Conservation (phyloP, 2,797 vertebrate species). For the Acanthurus tractus region DNA sequence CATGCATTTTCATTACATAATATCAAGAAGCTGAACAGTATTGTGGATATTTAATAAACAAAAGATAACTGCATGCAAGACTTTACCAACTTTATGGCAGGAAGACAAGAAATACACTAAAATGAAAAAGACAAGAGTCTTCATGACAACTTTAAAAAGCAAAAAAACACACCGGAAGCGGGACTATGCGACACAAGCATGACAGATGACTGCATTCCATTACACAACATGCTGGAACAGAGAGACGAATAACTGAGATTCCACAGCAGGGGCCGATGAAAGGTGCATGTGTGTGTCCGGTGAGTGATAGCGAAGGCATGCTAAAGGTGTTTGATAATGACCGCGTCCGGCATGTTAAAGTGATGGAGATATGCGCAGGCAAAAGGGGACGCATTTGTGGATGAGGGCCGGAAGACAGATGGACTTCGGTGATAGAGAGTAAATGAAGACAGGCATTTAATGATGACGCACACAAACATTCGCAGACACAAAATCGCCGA, state of each 20-base stretch:
- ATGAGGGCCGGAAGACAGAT: constrained; percentile 25
- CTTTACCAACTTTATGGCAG: neutral
- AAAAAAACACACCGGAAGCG: constrained; percentile 22
- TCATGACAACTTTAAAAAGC: neutral
- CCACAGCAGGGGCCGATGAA: constrained; percentile 41
- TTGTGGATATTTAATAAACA: neutral
- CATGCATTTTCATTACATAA: neutral
- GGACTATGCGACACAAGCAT: constrained; percentile 55
- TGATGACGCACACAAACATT: constrained; percentile 15
- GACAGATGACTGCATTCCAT: constrained; percentile 33
- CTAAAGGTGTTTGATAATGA: constrained; percentile 40
- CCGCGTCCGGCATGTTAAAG: constrained; percentile 57
- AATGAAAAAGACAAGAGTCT: neutral
- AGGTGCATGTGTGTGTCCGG: constrained; percentile 35
- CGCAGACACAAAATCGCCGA: neutral
- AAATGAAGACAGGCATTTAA: constrained; percentile 11
- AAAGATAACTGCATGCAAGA: constrained; percentile 19
- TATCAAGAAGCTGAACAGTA: neutral
- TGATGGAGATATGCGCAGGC: constrained; percentile 45
- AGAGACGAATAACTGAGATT: constrained; percentile 52
- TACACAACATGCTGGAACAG: constrained; percentile 64
- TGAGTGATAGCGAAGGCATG: constrained; percentile 71
- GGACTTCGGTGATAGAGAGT: constrained; percentile 21
- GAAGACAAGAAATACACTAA: neutral
- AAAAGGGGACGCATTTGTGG: constrained; percentile 23